These are phyloP conservation scores for Falco rusticolus DNA, from an alignment of 2,797 vertebrate species.

Conservation along the genomic window DNA sequence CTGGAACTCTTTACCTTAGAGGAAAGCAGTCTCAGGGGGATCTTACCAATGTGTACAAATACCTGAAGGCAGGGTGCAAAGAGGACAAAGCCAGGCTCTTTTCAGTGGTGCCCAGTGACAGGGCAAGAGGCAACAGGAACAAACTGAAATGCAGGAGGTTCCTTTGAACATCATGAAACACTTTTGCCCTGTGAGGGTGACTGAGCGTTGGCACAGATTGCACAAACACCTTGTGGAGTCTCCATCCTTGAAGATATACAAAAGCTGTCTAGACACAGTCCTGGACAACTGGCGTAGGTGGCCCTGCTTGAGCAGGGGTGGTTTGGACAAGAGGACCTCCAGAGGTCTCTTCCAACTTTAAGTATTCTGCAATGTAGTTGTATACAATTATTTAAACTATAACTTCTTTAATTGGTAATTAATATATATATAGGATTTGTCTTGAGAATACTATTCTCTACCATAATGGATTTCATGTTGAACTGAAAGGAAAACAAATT, in stretches of 20 bases:
- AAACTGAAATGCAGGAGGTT: background rate
- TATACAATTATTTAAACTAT: background rate
- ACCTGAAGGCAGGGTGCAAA: background rate
- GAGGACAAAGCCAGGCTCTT: too few species aligned
- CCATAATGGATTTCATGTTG: background rate
- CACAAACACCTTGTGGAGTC: background rate
- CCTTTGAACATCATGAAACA: background rate
- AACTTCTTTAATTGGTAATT: background rate
- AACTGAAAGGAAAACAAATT: background rate
- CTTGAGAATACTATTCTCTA: background rate
- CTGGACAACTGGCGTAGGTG: background rate
- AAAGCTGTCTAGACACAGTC: background rate
- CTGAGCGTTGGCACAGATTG: background rate
- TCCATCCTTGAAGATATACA: background rate
- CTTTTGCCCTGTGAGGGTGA: background rate
- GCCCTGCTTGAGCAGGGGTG: background rate
- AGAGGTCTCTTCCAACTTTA: background rate
- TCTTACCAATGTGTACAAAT: too few species aligned
- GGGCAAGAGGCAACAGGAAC: background rate
- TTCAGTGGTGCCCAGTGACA: too few species aligned
- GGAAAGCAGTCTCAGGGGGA: accelerated
- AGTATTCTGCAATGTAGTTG: background rate
- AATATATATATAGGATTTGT: background rate
- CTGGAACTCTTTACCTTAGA: background rate
- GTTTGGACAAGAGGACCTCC: background rate